Evolutionary conservation across 2,888 invertebrate genomes (phyloP).

Genomic region (Scelioninae gen. 1): DNA sequence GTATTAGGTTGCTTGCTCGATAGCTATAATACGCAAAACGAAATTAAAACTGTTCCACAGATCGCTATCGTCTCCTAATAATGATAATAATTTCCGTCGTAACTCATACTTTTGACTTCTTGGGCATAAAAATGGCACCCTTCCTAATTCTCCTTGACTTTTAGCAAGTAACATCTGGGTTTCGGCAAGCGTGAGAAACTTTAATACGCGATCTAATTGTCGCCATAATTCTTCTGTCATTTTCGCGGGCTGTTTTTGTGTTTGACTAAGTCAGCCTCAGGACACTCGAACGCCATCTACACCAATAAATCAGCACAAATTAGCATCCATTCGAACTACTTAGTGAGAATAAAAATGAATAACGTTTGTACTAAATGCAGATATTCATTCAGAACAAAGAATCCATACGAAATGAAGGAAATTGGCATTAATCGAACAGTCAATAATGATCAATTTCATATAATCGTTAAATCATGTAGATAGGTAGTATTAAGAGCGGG

Average conservation of each 20-base stretch:
- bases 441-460: slow-evolving; percentile 68
- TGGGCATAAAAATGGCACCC: slow-evolving; percentile 36
- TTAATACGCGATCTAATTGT: slow-evolving; percentile 62
- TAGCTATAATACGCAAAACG: background rate
- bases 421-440: slow-evolving; percentile 60
- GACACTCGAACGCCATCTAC: slow-evolving; percentile 21
- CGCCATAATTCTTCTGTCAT: slow-evolving; percentile 59
- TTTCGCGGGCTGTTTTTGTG: slow-evolving; percentile 48
- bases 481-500: slow-evolving; percentile 77
- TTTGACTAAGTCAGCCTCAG: slow-evolving; percentile 24
- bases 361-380: slow-evolving; percentile 9
- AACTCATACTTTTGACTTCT: slow-evolving; percentile 30
- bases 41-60: background rate
- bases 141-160: slow-evolving; percentile 44
- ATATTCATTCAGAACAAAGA: slow-evolving; percentile 16
- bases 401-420: slow-evolving; percentile 18
- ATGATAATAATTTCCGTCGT: slow-evolving; percentile 18
- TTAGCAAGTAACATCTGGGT: slow-evolving; percentile 62
- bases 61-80: slow-evolving; percentile 20
- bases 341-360: slow-evolving; percentile 22
- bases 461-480: slow-evolving; percentile 76
- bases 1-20: too few relatives aligned
- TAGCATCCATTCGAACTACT: slow-evolving; percentile 5
- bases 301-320: slow-evolving; percentile 45
- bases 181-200: slow-evolving; percentile 67